Conservation (phyloP, 2,888 invertebrate species). For the Drosophila maculinotata region DNA sequence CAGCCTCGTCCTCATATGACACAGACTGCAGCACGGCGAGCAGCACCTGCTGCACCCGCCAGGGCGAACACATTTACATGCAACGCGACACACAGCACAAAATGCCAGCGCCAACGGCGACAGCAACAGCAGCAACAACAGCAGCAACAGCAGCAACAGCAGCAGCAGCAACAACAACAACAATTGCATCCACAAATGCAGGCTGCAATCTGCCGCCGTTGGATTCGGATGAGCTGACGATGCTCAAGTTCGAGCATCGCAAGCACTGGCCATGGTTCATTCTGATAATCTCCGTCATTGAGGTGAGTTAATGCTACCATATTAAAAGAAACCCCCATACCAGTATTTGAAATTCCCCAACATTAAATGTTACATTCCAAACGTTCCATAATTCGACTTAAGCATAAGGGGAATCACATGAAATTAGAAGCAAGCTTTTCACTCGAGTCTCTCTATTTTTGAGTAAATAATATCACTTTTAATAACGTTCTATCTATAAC, state of each 20-base stretch:
- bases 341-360: no score
- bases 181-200: constrained; percentile 22
- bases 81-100: constrained; percentile 62
- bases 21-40: constrained; percentile 83
- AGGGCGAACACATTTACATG: constrained; percentile 82
- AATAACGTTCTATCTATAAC: no score
- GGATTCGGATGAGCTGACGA: constrained; percentile 60
- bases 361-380: no score
- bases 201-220: constrained; percentile 36
- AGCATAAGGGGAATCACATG: no score
- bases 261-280: constrained; percentile 83
- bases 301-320: constrained; percentile 75
- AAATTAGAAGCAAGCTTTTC: no score
- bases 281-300: constrained; percentile 81
- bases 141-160: constrained; percentile 25
- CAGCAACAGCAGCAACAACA: constrained; percentile 16
- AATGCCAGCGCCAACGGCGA: constrained; percentile 26
- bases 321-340: no score
- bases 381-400: no score
- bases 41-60: constrained; percentile 82
- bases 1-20: constrained; percentile 74
- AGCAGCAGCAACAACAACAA: constrained; percentile 22
- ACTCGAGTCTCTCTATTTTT: no score
- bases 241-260: constrained; percentile 77
- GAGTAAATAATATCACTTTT: no score